Evolutionary conservation across 2,888 invertebrate species (phyloP), one percentile per base, ranked within the genome.

Genomic region (Cephonodes hylas): DNA sequence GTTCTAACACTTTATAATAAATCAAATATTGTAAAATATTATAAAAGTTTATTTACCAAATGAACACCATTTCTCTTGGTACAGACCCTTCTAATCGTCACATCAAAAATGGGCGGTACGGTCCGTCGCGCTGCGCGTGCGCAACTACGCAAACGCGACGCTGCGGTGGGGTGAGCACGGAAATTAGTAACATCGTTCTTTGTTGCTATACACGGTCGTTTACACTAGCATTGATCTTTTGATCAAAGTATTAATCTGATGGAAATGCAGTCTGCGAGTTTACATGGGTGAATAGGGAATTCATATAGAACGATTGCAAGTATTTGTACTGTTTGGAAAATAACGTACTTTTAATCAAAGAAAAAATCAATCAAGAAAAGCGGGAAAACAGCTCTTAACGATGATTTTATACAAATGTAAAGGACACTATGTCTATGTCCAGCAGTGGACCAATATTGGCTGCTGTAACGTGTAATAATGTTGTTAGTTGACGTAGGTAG

Each of bases 81-180:
- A 53, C 18, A 18, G 0, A 31, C 53, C 31, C 27, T 15, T 15
- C 1, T 53, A 53, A 53, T 53, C 53, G 53, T 10, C 18, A 53
- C 53, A 53, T 27, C 53, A 53, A 27, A n/a, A 31, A 53, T 53
- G 53, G 53, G 53, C 53, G 53, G 53, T 53, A 53, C 53, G 53
- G 53, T 53, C 53, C 18, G 53, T 6, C 53, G 53, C 53, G 53
- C 27, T 53, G 53, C 53, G 53, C 53, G 53, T 53, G 53, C 53
- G 53, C 53, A 53, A 31, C 53, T 53, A 53, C 53, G 53, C 53
- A 31, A 31, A 53, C 53, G 53, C 27, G 15, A 27, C 27, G 53
- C 15, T 8, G 27, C 53, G 53, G 53, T 53, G 10, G 31, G 53
- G 53, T 53, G 53, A 53, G 53, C 53, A 18, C 15, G 38, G 15